A percentile compares a stretch with the other conserved stretches of the same genome.
Conservation (phyloP, 2,797 vertebrate genomes). For the Dendrocincla fuliginosa region DNA sequence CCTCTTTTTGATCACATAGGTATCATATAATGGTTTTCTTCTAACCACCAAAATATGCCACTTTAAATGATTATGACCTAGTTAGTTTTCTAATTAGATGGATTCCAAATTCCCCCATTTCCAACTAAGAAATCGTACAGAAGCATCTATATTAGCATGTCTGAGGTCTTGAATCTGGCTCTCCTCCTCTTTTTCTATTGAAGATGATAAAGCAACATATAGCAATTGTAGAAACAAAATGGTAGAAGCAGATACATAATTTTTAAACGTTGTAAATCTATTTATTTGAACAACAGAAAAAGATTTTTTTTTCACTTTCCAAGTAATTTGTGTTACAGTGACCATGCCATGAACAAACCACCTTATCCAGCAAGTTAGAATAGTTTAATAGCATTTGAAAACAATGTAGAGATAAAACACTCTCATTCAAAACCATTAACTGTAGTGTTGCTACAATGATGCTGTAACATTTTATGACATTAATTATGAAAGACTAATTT, state of each 20-base stretch:
- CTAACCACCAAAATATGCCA: background rate
- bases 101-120: background rate
- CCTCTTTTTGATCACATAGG: background rate
- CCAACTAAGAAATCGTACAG: background rate
- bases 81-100: background rate
- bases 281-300: background rate
- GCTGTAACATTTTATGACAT: background rate
- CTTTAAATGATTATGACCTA: background rate
- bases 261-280: background rate
- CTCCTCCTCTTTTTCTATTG: background rate
- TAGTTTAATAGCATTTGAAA: background rate
- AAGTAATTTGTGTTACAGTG: background rate
- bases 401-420: background rate
- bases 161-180: background rate
- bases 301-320: background rate
- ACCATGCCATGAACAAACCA: background rate
- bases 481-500: constrained; percentile 26
- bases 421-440: background rate
- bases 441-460: background rate
- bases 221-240: background rate
- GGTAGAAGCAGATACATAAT: background rate
- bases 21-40: background rate
- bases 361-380: background rate
- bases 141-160: background rate
- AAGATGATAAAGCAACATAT: background rate